phyloP scores from a whole-genome alignment of 2,888 invertebrate genomes.

The Julus scandinavius region DNA sequence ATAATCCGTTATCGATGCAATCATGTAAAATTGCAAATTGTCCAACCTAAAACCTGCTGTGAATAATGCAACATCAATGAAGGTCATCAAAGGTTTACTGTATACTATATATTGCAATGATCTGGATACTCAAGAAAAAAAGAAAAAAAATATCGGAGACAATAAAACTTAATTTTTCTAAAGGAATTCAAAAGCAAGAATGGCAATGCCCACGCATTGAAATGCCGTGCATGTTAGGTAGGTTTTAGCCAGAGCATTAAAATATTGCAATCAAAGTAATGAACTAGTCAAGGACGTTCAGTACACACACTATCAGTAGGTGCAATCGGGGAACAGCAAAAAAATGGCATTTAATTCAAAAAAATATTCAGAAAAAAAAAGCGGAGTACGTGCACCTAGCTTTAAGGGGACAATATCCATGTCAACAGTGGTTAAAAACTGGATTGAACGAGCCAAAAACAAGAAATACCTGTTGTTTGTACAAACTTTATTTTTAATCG shows the following conservation, averaged over 20 bases:
- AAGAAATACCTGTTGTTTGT: conserved; percentile 22
- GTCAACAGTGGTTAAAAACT: conserved; percentile 20
- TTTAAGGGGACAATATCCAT: conserved; percentile 35
- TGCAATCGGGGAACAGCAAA: background rate
- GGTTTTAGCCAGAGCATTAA: background rate
- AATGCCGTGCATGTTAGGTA: background rate
- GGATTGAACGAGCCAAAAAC: conserved; percentile 5
- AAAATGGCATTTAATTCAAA: background rate
- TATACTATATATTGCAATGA: background rate
- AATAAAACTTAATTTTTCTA: background rate
- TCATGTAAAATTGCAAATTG: background rate
- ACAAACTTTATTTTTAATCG: background rate
- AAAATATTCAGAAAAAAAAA: conserved; percentile 30
- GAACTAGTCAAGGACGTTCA: conserved; percentile 24
- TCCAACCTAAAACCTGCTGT: background rate
- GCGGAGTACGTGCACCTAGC: background rate
- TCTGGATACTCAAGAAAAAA: background rate
- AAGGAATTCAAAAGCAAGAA: conserved; percentile 21
- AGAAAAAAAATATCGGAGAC: background rate
- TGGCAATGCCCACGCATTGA: background rate
- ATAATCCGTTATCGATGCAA: background rate
- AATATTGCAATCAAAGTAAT: conserved; percentile 34
- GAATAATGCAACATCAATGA: background rate
- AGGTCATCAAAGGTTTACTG: background rate
- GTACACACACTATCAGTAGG: background rate